Evolutionary conservation across 2,797 vertebrate genomes (phyloP).

Genomic region (Danio choprae): DNA sequence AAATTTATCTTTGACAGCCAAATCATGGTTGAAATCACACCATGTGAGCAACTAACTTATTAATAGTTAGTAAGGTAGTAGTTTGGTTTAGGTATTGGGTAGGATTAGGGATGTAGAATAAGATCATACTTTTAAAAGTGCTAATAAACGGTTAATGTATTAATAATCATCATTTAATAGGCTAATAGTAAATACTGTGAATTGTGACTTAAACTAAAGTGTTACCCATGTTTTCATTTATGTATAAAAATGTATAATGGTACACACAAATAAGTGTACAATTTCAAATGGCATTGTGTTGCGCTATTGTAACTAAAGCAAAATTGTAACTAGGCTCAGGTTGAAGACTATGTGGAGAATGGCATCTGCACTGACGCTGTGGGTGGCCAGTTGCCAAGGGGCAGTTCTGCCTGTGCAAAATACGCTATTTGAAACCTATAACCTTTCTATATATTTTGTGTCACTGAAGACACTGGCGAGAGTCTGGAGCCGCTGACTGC

Average conservation of each 20-base stretch:
- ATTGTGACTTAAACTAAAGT: too few relatives aligned
- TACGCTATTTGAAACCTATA: neutral
- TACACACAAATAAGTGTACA: neutral
- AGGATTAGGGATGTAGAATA: too few relatives aligned
- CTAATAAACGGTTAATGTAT: too few relatives aligned
- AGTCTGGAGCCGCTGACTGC: conserved; percentile 12
- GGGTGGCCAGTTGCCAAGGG: neutral
- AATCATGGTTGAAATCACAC: too few relatives aligned
- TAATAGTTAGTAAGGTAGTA: too few relatives aligned
- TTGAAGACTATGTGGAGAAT: conserved; percentile 3
- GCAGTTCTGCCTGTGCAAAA: conserved; percentile 5
- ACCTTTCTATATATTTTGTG: conserved; percentile 26
- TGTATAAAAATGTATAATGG: neutral
- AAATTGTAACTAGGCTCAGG: neutral
- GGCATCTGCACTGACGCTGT: conserved; percentile 2
- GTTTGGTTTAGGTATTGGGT: too few relatives aligned
- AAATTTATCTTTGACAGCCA: too few relatives aligned
- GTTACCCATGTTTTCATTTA: too few relatives aligned
- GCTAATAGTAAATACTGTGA: too few relatives aligned
- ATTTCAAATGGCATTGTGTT: neutral
- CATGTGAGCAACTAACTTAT: too few relatives aligned
- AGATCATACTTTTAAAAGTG: too few relatives aligned
- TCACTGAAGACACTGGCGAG: neutral
- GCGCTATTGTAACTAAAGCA: neutral
- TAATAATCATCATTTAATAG: too few relatives aligned